phyloP scores from a whole-genome alignment of 2,113 vertebrate species.

The Neopipo cinnamomea region DNA sequence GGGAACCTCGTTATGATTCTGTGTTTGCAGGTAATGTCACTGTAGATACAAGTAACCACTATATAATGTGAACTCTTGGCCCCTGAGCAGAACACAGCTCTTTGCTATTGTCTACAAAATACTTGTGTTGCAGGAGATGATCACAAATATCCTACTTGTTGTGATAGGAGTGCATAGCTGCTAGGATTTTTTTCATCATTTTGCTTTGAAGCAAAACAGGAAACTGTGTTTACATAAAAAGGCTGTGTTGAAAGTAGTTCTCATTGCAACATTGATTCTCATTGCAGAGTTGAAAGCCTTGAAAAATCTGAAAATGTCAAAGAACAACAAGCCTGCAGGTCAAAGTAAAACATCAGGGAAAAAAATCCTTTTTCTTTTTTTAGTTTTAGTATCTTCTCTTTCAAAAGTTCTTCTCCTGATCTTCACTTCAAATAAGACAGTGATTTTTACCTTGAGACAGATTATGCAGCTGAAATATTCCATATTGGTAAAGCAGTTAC shows the following conservation, averaged over 20 bases:
- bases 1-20: background rate
- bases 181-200: constrained; percentile 10
- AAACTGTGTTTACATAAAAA: constrained; percentile 47
- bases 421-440: background rate
- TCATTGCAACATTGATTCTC: background rate
- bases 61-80: background rate
- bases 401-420: background rate
- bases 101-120: background rate
- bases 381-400: background rate
- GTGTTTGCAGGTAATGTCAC: background rate
- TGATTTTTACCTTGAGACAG: background rate
- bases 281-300: background rate
- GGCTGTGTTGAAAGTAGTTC: constrained; percentile 8
- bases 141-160: background rate
- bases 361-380: background rate
- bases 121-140: background rate
- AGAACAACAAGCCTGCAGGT: background rate
- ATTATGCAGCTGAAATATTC: background rate
- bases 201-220: constrained; percentile 58
- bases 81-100: background rate
- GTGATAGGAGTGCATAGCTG: background rate
- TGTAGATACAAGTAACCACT: background rate
- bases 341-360: background rate
- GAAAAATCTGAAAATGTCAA: constrained; percentile 31
- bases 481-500: background rate